Evolutionary conservation across 2,888 invertebrate genomes (phyloP).

Genomic region (Euzophera pinguis): DNA sequence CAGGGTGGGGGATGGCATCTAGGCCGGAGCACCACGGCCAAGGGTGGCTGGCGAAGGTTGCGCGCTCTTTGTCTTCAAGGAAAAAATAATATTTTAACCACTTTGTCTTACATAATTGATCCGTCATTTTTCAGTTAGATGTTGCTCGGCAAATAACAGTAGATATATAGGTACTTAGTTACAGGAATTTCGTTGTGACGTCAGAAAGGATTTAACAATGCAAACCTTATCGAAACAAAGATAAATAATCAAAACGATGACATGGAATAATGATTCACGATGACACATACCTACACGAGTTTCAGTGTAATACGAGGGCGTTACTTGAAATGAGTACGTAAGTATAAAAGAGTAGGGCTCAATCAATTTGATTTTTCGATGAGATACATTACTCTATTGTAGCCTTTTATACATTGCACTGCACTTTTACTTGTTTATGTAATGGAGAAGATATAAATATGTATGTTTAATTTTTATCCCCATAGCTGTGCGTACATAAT

Average conservation of each 20-base stretch:
- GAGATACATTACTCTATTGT: no score
- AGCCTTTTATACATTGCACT: no score
- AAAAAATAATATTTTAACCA: conserved; percentile 6
- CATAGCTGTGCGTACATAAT: no score
- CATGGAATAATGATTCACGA: conserved; percentile 1
- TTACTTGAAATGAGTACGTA: not conserved
- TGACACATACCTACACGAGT: not conserved
- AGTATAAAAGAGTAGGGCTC: no score
- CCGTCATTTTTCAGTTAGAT: not conserved
- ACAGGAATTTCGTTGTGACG: not conserved
- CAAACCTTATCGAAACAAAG: not conserved
- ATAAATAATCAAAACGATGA: not conserved
- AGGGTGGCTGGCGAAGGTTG: conserved; percentile 74
- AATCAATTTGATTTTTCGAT: no score
- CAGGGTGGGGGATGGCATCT: conserved; percentile 45
- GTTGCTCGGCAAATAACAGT: no score
- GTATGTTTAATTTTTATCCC: no score
- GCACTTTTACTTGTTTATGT: no score
- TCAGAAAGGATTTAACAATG: not conserved
- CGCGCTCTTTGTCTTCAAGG: conserved; percentile 47
- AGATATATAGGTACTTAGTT: not conserved
- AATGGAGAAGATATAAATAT: no score
- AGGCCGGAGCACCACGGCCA: conserved; percentile 75
- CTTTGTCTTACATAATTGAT: not conserved
- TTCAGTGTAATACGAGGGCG: conserved; percentile 3